Base-by-base conservation (phyloP, 2,888 invertebrate species). In the Idaea dimidiata region DNA sequence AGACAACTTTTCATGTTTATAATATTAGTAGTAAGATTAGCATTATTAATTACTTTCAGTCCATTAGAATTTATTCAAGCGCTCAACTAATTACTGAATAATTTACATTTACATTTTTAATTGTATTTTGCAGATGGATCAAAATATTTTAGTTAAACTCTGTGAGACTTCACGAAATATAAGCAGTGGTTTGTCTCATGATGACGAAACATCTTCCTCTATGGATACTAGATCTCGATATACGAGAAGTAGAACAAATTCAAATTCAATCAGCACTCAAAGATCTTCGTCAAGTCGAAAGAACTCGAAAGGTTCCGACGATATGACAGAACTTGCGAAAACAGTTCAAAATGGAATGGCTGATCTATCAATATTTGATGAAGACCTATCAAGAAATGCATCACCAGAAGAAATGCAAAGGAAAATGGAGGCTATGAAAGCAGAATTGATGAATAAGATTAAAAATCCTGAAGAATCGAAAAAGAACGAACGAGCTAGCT, bases 291-390 rank as follows among this genome's bases (percentile, higher is more conserved):
- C 86, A 4, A 86, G 79, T 58, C 81, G 86, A 65, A 88, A 87
- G 62, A 80, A 69, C 62, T 88, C 87, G 1, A 91, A 87, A 74
- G 76, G 76, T 4, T 82, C 87, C 0, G 93, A 89, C n/a, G 89
- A 90, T 16, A 85, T 93, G 7, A 80, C 87, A 56, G 93, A 93
- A 59, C 83, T 94, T 10, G 91, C 93, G 0, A 93, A 94, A 79
- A 93, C 89, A 17, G 93, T 94, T 0, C 93, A 93, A 83, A 93
- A 94, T 55, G 93, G 94, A 24, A 90, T 94, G 83, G 93, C 94
- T 1, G 89, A 91, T 53, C 81, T 93, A 18, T 81, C 88, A 3
- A 85, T 92, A 54, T 85, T 79, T 57, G 89, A 89, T 54, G 85
- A 89, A 0, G 84, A 86, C 10, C 66, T 83, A 43, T 8, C 43